Conservation (phyloP, 37 sponge, comb jelly and placozoan genomes). For the Mnemiopsis leidyi region DNA sequence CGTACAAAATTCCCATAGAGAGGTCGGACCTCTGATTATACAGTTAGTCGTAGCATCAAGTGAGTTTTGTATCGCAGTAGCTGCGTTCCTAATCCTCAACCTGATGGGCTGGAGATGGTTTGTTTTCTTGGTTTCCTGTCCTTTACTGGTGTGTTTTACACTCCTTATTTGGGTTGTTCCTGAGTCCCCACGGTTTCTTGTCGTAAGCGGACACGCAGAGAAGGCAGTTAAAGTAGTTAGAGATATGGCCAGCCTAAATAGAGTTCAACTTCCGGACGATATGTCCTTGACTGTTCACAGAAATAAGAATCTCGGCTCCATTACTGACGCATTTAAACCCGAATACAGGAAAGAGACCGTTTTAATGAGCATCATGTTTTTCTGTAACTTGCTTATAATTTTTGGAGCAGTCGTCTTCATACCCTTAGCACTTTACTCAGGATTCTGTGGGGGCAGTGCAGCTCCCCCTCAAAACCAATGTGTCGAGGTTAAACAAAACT, state of each 20-base stretch:
- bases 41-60: too few species aligned
- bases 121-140: background rate
- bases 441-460: background rate
- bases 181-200: background rate
- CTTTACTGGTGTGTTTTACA: background rate
- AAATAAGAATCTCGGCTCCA: background rate
- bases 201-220: background rate
- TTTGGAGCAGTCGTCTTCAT: background rate
- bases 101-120: constrained; percentile 24
- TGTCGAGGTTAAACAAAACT: background rate
- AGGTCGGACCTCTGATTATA: background rate
- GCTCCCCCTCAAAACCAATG: background rate
- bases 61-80: background rate
- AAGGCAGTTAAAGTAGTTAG: background rate
- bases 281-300: background rate
- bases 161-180: background rate
- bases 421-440: constrained; percentile 23
- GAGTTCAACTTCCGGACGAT: background rate
- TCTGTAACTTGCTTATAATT: background rate
- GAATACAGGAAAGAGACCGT: constrained; percentile 13
- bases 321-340: background rate
- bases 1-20: background rate
- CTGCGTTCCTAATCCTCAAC: background rate
- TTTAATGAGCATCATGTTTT: background rate
- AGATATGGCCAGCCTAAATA: background rate